Evolutionary conservation across 2,797 vertebrate species (phyloP), one percentile per base, ranked within the genome.

Genomic region (Chelon labrosus): DNA sequence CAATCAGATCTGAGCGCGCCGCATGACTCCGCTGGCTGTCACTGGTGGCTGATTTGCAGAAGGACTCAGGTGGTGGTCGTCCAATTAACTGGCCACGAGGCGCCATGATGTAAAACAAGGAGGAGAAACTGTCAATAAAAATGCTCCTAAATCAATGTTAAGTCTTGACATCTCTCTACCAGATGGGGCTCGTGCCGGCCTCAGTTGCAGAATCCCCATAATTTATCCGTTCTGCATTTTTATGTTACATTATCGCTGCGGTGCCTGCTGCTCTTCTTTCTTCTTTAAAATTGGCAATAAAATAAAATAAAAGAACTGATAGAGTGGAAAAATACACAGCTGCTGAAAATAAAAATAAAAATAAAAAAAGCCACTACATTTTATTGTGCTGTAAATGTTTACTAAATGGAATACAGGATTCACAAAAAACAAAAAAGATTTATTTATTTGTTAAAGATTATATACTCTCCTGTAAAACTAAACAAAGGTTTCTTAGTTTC

Each of bases 61-160:
- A 53, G 84, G 88, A 72, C 85, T 86, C 90, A 91, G 85, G 84
- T 89, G 92, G 80, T 64, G 35, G 19, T 59, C n/a, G 8, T 86
- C 79, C 77, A 67, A 83, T 91, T 87, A 91, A 56, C 73, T 39
- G 55, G 0, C 22, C 49, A 10, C 42, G 69, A 46, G 31, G 70
- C 63, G 69, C 62, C 65, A 41, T 47, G 66, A 46, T 31, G 58
- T 35, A 71, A 69, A 71, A 83, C 27, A 59, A 82, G 61, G 67
- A 84, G 35, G 37, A n/a, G 57, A 55, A 73, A 60, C 22, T 73
- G 87, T 82, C 89, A 86, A 89, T 92, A 88, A 85, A 88, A 79
- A 79, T 27, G 77, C 64, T 1, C 1, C 64, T 86, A 84, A 85
- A 92, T 92, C 85, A 91, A 64, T 70, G 71, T 75, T 59, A 52